Conservation (phyloP, 2,113 vertebrate genomes). For the Anser brachyrhynchus region DNA sequence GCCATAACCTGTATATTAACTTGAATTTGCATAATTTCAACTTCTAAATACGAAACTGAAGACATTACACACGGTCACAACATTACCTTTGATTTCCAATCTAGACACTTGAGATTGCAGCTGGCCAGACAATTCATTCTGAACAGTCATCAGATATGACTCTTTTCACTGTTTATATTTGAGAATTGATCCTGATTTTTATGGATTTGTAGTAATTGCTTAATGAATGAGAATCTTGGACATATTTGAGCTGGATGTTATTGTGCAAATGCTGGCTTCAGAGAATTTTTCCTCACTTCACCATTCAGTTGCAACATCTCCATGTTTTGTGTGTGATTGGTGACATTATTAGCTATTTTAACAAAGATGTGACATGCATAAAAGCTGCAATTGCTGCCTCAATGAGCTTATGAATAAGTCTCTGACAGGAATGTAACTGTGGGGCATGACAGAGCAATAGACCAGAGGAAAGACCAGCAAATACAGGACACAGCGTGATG, state of each 20-base stretch:
- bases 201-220: not conserved
- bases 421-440: not conserved
- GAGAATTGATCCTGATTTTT: not conserved
- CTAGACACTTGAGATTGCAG: not conserved
- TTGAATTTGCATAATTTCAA: not conserved
- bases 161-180: not conserved
- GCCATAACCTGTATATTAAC: not conserved
- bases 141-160: not conserved
- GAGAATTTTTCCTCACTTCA: not conserved
- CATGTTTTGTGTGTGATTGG: rapidly evolving
- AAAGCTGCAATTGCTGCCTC: not conserved
- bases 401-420: not conserved
- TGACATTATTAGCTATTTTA: not conserved
- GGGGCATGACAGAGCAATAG: not conserved
- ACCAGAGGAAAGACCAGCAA: not conserved
- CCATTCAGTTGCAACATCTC: not conserved
- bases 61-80: not conserved
- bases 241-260: not conserved
- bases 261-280: not conserved
- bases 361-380: not conserved
- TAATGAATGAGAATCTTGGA: not conserved
- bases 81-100: not conserved
- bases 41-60: not conserved
- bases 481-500: not conserved
- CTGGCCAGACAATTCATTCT: not conserved